phyloP scores from a whole-genome alignment of 2,797 vertebrate genomes.

The Poeciliopsis paucimaculata region DNA sequence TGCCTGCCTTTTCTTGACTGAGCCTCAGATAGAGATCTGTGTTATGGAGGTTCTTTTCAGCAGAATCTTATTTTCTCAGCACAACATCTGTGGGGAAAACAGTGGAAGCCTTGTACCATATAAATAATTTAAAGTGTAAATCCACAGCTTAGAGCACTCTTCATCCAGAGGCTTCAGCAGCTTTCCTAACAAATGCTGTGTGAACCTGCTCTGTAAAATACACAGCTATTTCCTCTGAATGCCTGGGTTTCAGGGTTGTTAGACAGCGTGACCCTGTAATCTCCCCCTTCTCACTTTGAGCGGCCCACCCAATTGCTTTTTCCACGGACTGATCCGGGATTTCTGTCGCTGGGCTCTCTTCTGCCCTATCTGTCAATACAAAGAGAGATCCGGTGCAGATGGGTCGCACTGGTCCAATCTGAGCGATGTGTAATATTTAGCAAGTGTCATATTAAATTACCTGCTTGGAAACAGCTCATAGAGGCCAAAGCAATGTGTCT shows the following conservation, averaged over 20 bases:
- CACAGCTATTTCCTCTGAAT: slow-evolving; percentile 61
- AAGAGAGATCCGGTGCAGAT: slow-evolving; percentile 60
- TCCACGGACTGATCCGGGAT: slow-evolving; percentile 51
- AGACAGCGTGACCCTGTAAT: slow-evolving; percentile 65
- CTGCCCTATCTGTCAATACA: slow-evolving; percentile 65
- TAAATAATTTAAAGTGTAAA: slow-evolving; percentile 41
- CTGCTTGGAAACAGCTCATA: slow-evolving; percentile 55
- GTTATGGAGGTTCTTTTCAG: slow-evolving; percentile 14
- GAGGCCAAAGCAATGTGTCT: slow-evolving; percentile 40
- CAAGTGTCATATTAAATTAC: slow-evolving; percentile 68
- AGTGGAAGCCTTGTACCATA: slow-evolving; percentile 5
- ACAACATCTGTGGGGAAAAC: slow-evolving; percentile 12
- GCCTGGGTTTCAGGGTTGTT: slow-evolving; percentile 54
- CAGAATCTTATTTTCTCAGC: neutral
- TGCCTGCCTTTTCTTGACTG: neutral
- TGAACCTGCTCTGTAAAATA: slow-evolving; percentile 56
- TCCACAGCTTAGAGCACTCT: slow-evolving; percentile 16
- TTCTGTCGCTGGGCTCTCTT: slow-evolving; percentile 46
- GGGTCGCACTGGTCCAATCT: slow-evolving; percentile 63
- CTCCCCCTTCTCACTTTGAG: slow-evolving; percentile 39
- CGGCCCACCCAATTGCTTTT: slow-evolving; percentile 63
- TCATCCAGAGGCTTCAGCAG: slow-evolving; percentile 37
- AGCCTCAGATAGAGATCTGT: neutral
- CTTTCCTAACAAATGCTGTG: slow-evolving; percentile 52
- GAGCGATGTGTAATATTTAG: slow-evolving; percentile 64